Percentiles rank a stretch among this genome's conserved stretches.
phyloP scores from a whole-genome alignment of 1,140 invertebrate species.

The Frieseomelitta varia region DNA sequence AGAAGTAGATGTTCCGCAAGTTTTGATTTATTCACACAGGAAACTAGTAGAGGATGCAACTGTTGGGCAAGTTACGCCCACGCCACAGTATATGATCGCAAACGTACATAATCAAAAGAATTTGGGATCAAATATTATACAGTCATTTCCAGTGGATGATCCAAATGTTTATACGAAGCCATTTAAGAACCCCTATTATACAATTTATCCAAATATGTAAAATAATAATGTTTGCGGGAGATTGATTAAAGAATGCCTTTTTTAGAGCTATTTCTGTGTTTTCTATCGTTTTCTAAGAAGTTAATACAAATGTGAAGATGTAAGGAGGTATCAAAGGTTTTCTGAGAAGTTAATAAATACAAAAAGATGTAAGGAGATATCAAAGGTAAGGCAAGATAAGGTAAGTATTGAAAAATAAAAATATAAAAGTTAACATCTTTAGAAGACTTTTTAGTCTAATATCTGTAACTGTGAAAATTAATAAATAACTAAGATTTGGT shows the following conservation, averaged over 20 bases:
- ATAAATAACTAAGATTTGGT: not conserved
- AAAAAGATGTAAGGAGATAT: not conserved
- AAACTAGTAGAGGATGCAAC: slow-evolving; percentile 65
- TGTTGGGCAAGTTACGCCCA: slow-evolving; percentile 54
- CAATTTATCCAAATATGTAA: slow-evolving; percentile 75
- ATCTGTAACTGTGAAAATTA: not conserved
- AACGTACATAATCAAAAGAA: slow-evolving; percentile 72
- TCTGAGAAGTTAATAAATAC: not conserved
- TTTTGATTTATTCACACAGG: slow-evolving; percentile 71
- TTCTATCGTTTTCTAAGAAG: not conserved
- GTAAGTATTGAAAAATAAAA: not conserved
- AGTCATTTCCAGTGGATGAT: slow-evolving; percentile 70
- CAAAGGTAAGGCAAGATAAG: not conserved
- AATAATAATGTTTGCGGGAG: slow-evolving; percentile 17
- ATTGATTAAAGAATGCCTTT: slow-evolving; percentile 44
- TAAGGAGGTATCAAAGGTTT: not conserved
- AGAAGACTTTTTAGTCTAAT: not conserved
- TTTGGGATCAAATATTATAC: slow-evolving; percentile 65
- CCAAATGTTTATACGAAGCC: slow-evolving; percentile 71
- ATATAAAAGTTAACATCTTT: not conserved
- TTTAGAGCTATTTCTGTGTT: slow-evolving; percentile 18
- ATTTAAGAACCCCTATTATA: slow-evolving; percentile 73
- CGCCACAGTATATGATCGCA: slow-evolving; percentile 71
- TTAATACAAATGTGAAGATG: not conserved
- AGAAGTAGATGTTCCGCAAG: slow-evolving; percentile 45